phyloP scores from a whole-genome alignment of 1,140 invertebrate genomes.

The Drosophila tropicalis region DNA sequence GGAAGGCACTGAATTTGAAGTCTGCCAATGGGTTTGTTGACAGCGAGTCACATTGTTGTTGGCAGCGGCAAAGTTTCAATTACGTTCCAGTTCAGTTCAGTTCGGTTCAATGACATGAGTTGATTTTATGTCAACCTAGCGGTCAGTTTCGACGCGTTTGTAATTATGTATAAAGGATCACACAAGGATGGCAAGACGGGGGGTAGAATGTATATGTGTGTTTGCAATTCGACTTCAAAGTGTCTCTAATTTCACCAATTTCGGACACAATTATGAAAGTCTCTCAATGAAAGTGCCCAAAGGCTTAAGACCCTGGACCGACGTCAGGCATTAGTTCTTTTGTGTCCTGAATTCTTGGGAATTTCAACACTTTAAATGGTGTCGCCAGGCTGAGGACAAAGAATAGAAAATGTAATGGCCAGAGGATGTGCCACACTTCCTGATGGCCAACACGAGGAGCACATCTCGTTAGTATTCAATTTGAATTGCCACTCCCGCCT shows the following conservation, averaged over 20 bases:
- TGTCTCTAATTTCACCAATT: constrained; percentile 2
- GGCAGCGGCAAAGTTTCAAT: constrained; percentile 4
- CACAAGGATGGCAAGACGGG: neutral
- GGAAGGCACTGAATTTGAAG: constrained; percentile 1
- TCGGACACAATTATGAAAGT: neutral
- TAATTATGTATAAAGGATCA: neutral
- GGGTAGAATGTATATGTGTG: too few relatives aligned
- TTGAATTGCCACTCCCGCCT: constrained; percentile 6
- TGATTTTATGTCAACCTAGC: neutral
- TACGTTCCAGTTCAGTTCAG: constrained; percentile 1
- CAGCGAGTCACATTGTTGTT: neutral
- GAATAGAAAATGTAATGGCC: too few relatives aligned
- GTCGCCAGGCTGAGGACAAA: too few relatives aligned
- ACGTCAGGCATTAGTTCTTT: neutral
- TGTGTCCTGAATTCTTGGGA: neutral
- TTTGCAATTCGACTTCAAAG: neutral
- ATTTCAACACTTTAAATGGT: neutral
- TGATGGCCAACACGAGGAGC: neutral
- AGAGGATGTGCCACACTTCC: constrained; percentile 5
- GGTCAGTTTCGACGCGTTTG: neutral
- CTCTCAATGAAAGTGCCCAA: neutral
- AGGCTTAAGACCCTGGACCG: neutral
- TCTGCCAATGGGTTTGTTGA: constrained; percentile 11
- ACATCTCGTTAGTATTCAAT: constrained; percentile 6
- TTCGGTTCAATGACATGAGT: constrained; percentile 4